A percentile compares a stretch with the other conserved stretches of the same genome.
Evolutionary conservation across 2,888 invertebrate genomes (phyloP).

Genomic region (Tinea trinotella): DNA sequence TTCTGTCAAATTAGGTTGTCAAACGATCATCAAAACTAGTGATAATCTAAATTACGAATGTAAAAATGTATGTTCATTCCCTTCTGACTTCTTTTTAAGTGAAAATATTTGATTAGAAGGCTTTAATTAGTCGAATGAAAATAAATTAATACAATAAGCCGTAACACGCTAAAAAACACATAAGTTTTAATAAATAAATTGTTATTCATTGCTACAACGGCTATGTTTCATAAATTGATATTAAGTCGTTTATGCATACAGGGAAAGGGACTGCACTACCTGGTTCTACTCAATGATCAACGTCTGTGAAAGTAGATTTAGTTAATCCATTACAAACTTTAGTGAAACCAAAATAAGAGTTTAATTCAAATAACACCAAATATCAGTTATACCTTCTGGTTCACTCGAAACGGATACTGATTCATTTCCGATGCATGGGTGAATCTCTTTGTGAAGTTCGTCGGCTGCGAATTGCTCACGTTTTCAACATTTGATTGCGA

Average conservation of each 20-base stretch:
- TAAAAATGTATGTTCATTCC: too few relatives aligned
- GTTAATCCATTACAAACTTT: not conserved
- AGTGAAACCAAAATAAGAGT: not conserved
- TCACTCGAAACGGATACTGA: conserved; percentile 65
- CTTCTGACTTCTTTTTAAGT: too few relatives aligned
- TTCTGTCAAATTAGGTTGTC: too few relatives aligned
- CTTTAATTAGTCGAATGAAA: too few relatives aligned
- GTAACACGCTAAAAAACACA: too few relatives aligned
- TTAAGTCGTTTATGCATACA: not conserved
- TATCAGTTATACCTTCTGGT: conserved; percentile 50
- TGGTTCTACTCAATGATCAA: not conserved
- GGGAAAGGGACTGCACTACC: not conserved
- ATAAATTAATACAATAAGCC: too few relatives aligned
- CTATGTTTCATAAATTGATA: not conserved
- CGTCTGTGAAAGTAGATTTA: not conserved
- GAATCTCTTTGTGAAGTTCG: conserved; percentile 66
- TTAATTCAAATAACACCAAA: conserved; percentile 21
- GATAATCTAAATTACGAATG: too few relatives aligned
- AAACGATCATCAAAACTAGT: too few relatives aligned
- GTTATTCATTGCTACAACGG: too few relatives aligned
- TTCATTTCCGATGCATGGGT: conserved; percentile 71
- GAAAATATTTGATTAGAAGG: too few relatives aligned
- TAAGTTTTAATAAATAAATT: too few relatives aligned
- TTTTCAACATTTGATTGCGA: conserved; percentile 66
- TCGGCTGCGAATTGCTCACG: conserved; percentile 63